Evolutionary conservation across 1,140 invertebrate genomes (phyloP), one percentile per base, ranked within the genome.

Genomic region (Bombus breviceps): DNA sequence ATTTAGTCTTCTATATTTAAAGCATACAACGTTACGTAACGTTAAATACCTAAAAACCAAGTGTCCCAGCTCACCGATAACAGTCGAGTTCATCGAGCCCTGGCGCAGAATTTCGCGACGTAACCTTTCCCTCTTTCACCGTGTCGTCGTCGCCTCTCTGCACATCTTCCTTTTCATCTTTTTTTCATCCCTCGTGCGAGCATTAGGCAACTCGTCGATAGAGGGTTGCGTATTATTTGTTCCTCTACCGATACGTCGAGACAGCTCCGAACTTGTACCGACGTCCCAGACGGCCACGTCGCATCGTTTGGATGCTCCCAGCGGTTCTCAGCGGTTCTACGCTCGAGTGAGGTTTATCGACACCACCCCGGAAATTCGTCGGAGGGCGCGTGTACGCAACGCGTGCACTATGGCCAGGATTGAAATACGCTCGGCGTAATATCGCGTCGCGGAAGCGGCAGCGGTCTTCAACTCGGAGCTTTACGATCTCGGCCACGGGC

Each of bases 241-340:
- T 66, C 73, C 47, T 39, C 34, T 53, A 25, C 74, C 81, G 71
- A 89, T 86, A 83, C 59, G 82, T 85, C 78, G 71, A 59, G 88
- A 88, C 86, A 82, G 80, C 86, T 83, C 64, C 86, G 79, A 81
- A 76, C 74, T 82, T 78, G 83, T 83, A 68, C 47, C 47, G 64
- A 78, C 64, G 84, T 89, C 81, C 66, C 74, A 43, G 74, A 85
- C 82, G n/a, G 5, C 34, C 47, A 34, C 53, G 53, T 34, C 69
- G 69, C 25, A 4, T 39, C 22, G 37, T 12, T 28, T 3, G 37
- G n/a, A 39, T 28, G 74, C n/a, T 47, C 22, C 32, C 72, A 72
- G 82, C 5, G 75, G 74, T 71, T 83, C 82, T 78, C 82, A 77
- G 10, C 64, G 13, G 25, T 41, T 41, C 9, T 4, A 39, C 1